Evolutionary conservation across 2,797 vertebrate species (phyloP).

Genomic region (Intellagama lesueurii): DNA sequence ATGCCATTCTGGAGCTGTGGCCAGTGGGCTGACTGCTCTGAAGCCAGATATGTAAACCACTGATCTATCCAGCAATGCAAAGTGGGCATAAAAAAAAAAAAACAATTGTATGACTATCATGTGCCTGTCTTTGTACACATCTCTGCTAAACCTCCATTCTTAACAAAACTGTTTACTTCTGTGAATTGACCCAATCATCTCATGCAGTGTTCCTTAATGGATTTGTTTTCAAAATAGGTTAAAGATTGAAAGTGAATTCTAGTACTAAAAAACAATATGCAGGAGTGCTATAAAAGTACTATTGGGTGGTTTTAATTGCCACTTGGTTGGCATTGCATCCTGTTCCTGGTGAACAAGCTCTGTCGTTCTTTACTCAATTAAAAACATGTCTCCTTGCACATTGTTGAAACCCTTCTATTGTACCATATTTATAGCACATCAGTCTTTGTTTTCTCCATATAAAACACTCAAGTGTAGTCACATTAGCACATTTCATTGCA

Average conservation of each 20-base stretch:
- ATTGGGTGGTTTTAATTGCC: neutral
- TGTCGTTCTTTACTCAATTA: constrained; percentile 23
- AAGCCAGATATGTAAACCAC: too few species aligned
- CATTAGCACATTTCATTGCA: constrained; percentile 77
- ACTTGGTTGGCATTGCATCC: neutral
- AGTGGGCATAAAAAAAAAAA: neutral
- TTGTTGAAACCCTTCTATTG: constrained; percentile 59
- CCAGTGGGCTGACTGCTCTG: too few species aligned
- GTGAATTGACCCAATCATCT: neutral
- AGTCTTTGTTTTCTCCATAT: constrained; percentile 48
- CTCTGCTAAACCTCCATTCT: neutral
- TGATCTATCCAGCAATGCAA: too few species aligned
- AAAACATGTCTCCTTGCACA: constrained; percentile 35
- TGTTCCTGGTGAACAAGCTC: neutral
- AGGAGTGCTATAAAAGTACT: neutral
- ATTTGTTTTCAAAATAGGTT: neutral
- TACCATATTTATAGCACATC: constrained; percentile 64
- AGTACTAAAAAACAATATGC: neutral
- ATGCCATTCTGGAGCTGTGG: neutral
- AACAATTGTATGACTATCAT: neutral
- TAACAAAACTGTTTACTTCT: neutral
- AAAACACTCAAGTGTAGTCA: constrained; percentile 63
- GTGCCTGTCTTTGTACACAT: neutral
- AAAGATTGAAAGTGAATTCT: neutral
- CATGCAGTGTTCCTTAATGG: neutral